phyloP scores from a whole-genome alignment of 2,888 invertebrate genomes.

The Tethea ocularis region DNA sequence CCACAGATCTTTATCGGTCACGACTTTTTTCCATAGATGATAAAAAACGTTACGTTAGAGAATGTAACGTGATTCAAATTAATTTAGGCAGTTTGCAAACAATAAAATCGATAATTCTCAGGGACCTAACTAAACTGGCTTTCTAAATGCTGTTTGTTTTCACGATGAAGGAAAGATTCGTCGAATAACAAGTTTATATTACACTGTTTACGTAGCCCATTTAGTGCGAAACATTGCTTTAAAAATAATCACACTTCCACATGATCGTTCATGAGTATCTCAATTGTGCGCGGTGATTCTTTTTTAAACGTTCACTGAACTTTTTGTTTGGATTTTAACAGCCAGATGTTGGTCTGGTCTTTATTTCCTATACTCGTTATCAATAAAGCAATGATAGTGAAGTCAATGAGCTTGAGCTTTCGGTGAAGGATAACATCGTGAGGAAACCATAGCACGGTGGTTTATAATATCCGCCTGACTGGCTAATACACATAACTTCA shows the following conservation, averaged over 20 bases:
- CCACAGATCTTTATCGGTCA: too few relatives aligned
- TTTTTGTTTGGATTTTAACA: neutral
- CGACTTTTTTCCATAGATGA: too few relatives aligned
- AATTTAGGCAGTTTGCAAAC: too few relatives aligned
- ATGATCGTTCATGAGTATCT: neutral
- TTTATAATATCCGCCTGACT: too few relatives aligned
- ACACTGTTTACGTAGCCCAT: neutral
- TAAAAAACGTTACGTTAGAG: neutral
- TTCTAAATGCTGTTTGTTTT: neutral
- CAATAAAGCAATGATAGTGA: neutral
- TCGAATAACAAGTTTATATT: neutral
- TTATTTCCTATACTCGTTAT: neutral
- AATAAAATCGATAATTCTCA: neutral
- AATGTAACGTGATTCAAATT: too few relatives aligned
- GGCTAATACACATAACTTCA: too few relatives aligned
- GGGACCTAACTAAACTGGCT: neutral
- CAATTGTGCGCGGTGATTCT: neutral
- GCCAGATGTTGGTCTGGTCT: neutral
- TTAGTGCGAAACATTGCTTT: neutral
- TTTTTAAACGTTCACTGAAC: constrained; percentile 1
- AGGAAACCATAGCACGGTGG: too few relatives aligned
- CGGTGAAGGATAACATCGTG: too few relatives aligned
- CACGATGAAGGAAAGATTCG: neutral
- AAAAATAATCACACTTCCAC: neutral
- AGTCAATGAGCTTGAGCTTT: too few relatives aligned